These are phyloP conservation scores for Tamias sibiricus DNA, from an alignment of 2,113 vertebrate species.

Conservation along the genomic window DNA sequence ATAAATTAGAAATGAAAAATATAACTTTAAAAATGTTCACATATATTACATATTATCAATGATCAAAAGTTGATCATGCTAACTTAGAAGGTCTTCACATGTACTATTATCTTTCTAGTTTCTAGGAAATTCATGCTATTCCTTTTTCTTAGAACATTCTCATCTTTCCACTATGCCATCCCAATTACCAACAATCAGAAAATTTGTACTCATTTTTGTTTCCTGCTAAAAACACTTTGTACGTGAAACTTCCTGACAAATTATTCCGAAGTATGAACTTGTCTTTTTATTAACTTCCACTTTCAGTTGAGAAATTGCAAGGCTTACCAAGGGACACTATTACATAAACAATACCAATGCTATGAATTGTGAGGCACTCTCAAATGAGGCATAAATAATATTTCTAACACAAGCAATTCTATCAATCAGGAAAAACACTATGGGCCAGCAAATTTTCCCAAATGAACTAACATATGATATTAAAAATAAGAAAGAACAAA, in stretches of 20 bases:
- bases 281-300: not conserved
- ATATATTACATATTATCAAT: not conserved
- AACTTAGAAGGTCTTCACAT: not conserved
- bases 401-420: not conserved
- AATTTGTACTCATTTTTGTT: not conserved
- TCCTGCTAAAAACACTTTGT: not conserved
- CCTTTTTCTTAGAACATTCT: not conserved
- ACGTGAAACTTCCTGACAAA: not conserved
- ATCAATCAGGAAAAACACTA: not conserved
- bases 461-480: not conserved
- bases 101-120: not conserved
- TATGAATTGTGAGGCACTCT: not conserved
- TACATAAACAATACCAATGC: not conserved
- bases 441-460: not conserved
- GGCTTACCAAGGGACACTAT: not conserved
- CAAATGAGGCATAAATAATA: not conserved
- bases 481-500: not conserved
- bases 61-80: not conserved
- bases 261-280: not conserved
- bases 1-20: not conserved
- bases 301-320: constrained; percentile 32
- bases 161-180: not conserved
- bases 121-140: not conserved
- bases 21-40: not conserved
- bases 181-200: not conserved